A percentile compares a stretch with the other conserved stretches of the same genome.
Evolutionary conservation across 2,113 vertebrate genomes (phyloP).

Genomic region (Passer montanus): DNA sequence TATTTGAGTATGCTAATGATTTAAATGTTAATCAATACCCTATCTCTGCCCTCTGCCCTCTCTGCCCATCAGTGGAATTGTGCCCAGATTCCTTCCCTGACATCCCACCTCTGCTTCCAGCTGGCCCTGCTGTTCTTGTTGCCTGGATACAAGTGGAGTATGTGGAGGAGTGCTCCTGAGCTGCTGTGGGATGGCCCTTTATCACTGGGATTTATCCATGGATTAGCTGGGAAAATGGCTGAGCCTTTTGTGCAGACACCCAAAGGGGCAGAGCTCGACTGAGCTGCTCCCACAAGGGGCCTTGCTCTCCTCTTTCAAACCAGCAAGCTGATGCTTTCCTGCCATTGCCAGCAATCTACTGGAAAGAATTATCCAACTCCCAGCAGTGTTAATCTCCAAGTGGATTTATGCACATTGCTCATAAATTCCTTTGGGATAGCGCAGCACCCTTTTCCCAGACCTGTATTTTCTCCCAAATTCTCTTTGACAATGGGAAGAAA

Average conservation of each 20-base stretch:
- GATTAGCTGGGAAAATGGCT: slow-evolving; percentile 59
- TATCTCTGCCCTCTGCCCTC: background rate
- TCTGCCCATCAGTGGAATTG: background rate
- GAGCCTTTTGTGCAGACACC: slow-evolving; percentile 36
- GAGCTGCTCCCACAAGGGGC: slow-evolving; percentile 5
- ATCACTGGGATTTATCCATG: slow-evolving; percentile 57
- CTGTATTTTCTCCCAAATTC: background rate
- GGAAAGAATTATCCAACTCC: slow-evolving; percentile 13
- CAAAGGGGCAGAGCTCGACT: background rate
- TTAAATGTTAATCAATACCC: background rate
- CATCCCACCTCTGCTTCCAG: slow-evolving; percentile 20
- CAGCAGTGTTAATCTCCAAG: background rate
- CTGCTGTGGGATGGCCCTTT: slow-evolving; percentile 50
- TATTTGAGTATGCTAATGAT: background rate
- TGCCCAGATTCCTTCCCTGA: background rate
- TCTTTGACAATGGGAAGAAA: background rate
- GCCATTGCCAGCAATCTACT: background rate
- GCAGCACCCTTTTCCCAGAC: background rate
- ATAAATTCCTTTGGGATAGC: background rate
- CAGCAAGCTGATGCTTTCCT: background rate
- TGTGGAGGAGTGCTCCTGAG: slow-evolving; percentile 30
- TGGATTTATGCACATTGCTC: background rate
- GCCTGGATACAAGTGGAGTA: slow-evolving; percentile 58
- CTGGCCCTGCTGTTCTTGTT: background rate
- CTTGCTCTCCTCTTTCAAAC: slow-evolving; percentile 3